phyloP scores from a whole-genome alignment of 2,888 invertebrate species.

The Thera obeliscata region DNA sequence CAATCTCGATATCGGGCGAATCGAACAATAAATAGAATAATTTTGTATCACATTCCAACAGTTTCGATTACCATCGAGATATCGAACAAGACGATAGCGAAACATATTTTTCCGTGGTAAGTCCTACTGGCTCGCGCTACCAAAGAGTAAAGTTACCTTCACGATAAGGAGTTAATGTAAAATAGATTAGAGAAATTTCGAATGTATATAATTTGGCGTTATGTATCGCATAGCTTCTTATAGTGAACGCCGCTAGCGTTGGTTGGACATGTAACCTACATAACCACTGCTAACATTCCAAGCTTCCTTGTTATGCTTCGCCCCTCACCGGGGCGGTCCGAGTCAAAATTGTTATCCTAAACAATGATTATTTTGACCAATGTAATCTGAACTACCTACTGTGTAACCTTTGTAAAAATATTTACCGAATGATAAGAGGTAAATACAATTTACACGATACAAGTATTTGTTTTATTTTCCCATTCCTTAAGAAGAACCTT shows the following conservation, averaged over 20 bases:
- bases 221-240: slow-evolving; percentile 74
- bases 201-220: slow-evolving; percentile 76
- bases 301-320: slow-evolving; percentile 69
- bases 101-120: slow-evolving; percentile 57
- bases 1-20: slow-evolving; percentile 62
- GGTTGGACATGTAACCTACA: slow-evolving; percentile 36
- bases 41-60: slow-evolving; percentile 69
- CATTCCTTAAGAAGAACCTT: not conserved
- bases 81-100: slow-evolving; percentile 30
- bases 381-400: slow-evolving; percentile 78
- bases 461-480: slow-evolving; percentile 63
- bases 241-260: slow-evolving; percentile 36
- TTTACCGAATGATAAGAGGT: slow-evolving; percentile 80
- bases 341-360: slow-evolving; percentile 63
- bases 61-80: slow-evolving; percentile 47
- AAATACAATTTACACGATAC: slow-evolving; percentile 84
- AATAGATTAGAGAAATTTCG: slow-evolving; percentile 71
- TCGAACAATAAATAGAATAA: slow-evolving; percentile 66
- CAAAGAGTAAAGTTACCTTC: slow-evolving; percentile 84
- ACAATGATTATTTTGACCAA: slow-evolving; percentile 81
- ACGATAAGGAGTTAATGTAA: slow-evolving; percentile 75
- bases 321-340: slow-evolving; percentile 38
- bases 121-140: slow-evolving; percentile 76
- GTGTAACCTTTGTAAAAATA: slow-evolving; percentile 82
- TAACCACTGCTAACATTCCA: slow-evolving; percentile 69